Conservation (phyloP, 1,140 invertebrate genomes). For the Arctopsyche grandis region DNA sequence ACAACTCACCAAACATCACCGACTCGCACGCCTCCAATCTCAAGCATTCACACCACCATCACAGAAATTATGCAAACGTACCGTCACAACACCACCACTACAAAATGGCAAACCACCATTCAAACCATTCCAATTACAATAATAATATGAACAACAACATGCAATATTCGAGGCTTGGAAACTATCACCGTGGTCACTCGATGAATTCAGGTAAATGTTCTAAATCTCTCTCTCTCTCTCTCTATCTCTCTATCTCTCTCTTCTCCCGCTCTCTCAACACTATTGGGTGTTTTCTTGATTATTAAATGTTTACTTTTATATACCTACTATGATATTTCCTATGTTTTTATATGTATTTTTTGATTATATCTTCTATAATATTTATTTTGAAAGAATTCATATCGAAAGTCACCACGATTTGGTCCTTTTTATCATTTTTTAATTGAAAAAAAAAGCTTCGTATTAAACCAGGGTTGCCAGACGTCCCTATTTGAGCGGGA, state of each 20-base stretch:
- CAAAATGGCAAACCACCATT: slow-evolving; percentile 66
- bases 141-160: slow-evolving; percentile 67
- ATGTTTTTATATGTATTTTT: background rate
- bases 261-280: background rate
- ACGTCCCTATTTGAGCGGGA: too few relatives aligned
- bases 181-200: slow-evolving; percentile 65
- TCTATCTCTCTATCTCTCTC: background rate
- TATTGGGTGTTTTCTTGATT: slow-evolving; percentile 7
- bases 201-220: slow-evolving; percentile 73
- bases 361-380: too few relatives aligned
- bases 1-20: slow-evolving; percentile 56
- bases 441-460: too few relatives aligned
- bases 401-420: too few relatives aligned
- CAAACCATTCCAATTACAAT: slow-evolving; percentile 64
- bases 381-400: too few relatives aligned
- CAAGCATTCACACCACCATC: slow-evolving; percentile 69
- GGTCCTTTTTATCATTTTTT: too few relatives aligned
- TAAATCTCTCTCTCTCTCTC: background rate
- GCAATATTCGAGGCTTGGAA: slow-evolving; percentile 65
- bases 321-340: background rate
- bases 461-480: too few relatives aligned
- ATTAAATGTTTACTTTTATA: slow-evolving; percentile 27
- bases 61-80: slow-evolving; percentile 62
- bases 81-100: slow-evolving; percentile 61
- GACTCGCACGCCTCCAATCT: slow-evolving; percentile 67